Conservation (phyloP, 2,797 vertebrate species). For the Epinephelus coioides region DNA sequence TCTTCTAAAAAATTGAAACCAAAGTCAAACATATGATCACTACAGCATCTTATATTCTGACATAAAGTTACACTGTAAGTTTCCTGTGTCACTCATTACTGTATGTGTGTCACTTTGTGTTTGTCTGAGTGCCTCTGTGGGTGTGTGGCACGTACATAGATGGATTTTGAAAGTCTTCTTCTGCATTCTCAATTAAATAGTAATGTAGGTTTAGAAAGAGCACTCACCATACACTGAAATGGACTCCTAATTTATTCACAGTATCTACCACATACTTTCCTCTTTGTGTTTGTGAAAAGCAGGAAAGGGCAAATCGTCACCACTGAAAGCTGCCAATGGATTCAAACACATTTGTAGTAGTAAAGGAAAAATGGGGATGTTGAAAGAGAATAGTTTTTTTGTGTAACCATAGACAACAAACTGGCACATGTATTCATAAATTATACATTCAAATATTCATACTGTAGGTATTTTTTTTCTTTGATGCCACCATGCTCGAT, state of each 20-base stretch:
- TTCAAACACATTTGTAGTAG: not conserved
- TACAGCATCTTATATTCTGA: conserved; percentile 17
- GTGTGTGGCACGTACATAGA: conserved; percentile 20
- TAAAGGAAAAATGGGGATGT: not conserved
- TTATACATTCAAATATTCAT: conserved; percentile 3
- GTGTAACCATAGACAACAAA: not conserved
- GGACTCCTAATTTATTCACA: conserved; percentile 67
- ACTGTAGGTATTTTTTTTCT: conserved; percentile 4
- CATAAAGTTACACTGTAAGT: not conserved
- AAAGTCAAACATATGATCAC: conserved; percentile 60
- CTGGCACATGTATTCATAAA: not conserved
- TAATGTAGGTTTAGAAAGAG: conserved; percentile 41
- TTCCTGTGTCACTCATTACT: not conserved
- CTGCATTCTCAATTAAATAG: conserved; percentile 41
- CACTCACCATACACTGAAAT: conserved; percentile 71
- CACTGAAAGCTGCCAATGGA: conserved; percentile 8
- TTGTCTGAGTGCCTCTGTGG: not conserved
- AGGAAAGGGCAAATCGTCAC: not conserved
- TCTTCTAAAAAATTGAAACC: conserved; percentile 60
- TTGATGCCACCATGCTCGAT: not conserved
- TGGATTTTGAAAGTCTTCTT: conserved; percentile 35
- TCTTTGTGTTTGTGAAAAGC: conserved; percentile 52
- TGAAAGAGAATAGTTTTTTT: not conserved
- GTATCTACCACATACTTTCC: conserved; percentile 65
- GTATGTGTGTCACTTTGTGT: not conserved